Conservation (phyloP, 2,888 invertebrate species). For the Myopa testacea region DNA sequence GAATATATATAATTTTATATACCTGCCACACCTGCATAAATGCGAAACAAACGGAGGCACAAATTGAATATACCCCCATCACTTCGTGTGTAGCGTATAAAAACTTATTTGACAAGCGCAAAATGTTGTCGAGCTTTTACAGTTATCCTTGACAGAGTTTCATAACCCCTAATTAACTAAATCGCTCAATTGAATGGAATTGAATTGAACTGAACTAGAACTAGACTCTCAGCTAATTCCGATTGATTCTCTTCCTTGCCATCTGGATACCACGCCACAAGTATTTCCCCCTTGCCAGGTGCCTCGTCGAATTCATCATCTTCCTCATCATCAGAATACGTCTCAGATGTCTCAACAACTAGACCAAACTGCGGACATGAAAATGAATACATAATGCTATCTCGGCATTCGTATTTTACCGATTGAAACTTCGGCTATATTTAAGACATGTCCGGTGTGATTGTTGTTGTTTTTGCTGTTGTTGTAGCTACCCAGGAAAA, state of each 20-base stretch:
- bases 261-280: constrained; percentile 92
- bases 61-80: too few relatives aligned
- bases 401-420: too few relatives aligned
- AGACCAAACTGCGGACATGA: constrained; percentile 78
- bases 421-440: too few relatives aligned
- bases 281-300: constrained; percentile 87
- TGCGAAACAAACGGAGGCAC: too few relatives aligned
- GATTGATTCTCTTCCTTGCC: constrained; percentile 74
- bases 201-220: neutral
- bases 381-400: too few relatives aligned
- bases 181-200: neutral
- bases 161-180: constrained; percentile 52
- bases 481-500: too few relatives aligned
- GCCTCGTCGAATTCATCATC: constrained; percentile 75
- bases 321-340: constrained; percentile 85
- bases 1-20: too few relatives aligned
- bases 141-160: constrained; percentile 45
- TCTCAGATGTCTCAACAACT: constrained; percentile 88
- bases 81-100: too few relatives aligned
- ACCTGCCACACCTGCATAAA: too few relatives aligned
- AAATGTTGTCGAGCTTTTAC: neutral
- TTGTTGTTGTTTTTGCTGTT: too few relatives aligned
- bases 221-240: constrained; percentile 78
- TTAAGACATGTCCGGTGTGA: too few relatives aligned
- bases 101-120: too few relatives aligned